Evolutionary conservation across 1,140 invertebrate genomes (phyloP), one percentile per base, ranked within the genome.

Genomic region (Glomeris maerens): DNA sequence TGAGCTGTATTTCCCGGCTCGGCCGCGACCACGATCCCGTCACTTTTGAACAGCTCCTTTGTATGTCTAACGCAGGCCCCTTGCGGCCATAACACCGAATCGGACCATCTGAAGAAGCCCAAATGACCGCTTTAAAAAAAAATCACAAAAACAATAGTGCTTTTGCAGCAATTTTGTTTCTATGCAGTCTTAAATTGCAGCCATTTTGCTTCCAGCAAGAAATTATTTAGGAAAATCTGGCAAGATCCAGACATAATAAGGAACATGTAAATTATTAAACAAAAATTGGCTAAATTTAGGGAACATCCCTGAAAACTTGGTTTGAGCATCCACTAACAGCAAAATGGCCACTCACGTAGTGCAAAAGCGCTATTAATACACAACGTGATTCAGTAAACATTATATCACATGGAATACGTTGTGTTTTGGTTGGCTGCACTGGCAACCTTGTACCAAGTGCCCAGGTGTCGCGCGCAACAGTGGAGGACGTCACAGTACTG

Each of bases 401-500:
- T n/a, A n/a, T n/a, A n/a, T n/a, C 31, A 36, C 17, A 36, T 13
- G 40, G 5, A 42, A 42, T 7, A 5, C 40, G 25, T 7, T 7
- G 20, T 42, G 4, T 42, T 17, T 67, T 76, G 75, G 58, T 57
- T 71, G 63, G 72, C 75, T 53, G 74, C 73, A 45, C 71, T 71
- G 60, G 83, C 79, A 45, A 88, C 67, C 62, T 76, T 78, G 40
- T 75, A 72, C 88, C 89, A 96, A 54, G 75, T 74, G 7, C 92
- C 92, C 13, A 96, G 72, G 68, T 97, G 92, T 21, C 89, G 65
- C 0, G 90, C 83, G 50, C 87, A 81, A 60, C 83, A 73, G 62
- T 97, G 92, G 28, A 94, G 68, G 14, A 84, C 78, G 68, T 97
- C 91, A 58, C 85, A 83, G 62, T 92, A 88, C 64, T 74, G 74